A percentile compares a stretch with the other conserved stretches of the same genome.
Evolutionary conservation across 2,113 vertebrate species (phyloP).

Genomic region (Girardinichthys multiradiatus): DNA sequence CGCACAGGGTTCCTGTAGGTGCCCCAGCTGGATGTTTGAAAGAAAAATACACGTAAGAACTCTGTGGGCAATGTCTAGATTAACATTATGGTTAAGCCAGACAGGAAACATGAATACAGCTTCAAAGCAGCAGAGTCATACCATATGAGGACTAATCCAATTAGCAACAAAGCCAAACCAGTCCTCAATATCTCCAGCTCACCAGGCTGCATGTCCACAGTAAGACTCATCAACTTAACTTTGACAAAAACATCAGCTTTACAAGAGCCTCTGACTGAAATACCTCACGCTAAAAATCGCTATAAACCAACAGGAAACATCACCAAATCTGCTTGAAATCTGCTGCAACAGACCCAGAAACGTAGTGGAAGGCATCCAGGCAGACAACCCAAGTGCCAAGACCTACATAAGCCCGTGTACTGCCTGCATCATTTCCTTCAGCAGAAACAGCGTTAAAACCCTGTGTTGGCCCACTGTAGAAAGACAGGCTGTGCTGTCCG

Average conservation of each 20-base stretch:
- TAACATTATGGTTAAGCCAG: slow-evolving; percentile 7
- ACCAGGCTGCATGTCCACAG: slow-evolving; percentile 5
- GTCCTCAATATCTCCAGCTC: slow-evolving; percentile 29
- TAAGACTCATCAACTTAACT: slow-evolving; percentile 45
- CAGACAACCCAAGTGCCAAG: slow-evolving; percentile 56
- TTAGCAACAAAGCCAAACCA: slow-evolving; percentile 45
- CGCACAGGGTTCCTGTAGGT: slow-evolving; percentile 78
- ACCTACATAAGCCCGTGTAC: slow-evolving; percentile 46
- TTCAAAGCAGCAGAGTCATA: slow-evolving; percentile 52
- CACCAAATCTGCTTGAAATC: slow-evolving; percentile 57
- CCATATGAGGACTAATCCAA: slow-evolving; percentile 65
- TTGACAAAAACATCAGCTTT: slow-evolving; percentile 38
- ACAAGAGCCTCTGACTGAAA: slow-evolving; percentile 21
- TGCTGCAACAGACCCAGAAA: slow-evolving; percentile 47
- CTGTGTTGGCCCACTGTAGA: slow-evolving; percentile 40
- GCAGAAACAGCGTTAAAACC: slow-evolving; percentile 62
- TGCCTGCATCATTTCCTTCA: slow-evolving; percentile 25
- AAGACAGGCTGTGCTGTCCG: slow-evolving; percentile 26
- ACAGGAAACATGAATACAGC: slow-evolving; percentile 58
- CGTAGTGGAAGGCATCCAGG: slow-evolving; percentile 53
- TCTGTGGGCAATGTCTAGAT: not conserved
- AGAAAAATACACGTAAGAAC: slow-evolving; percentile 1
- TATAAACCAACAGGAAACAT: slow-evolving; percentile 56
- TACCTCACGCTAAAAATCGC: slow-evolving; percentile 40
- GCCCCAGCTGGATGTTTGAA: slow-evolving; percentile 65